These are phyloP conservation scores for Ornithoptera priamus DNA, from an alignment of 2,888 invertebrate species.

Conservation along the genomic window DNA sequence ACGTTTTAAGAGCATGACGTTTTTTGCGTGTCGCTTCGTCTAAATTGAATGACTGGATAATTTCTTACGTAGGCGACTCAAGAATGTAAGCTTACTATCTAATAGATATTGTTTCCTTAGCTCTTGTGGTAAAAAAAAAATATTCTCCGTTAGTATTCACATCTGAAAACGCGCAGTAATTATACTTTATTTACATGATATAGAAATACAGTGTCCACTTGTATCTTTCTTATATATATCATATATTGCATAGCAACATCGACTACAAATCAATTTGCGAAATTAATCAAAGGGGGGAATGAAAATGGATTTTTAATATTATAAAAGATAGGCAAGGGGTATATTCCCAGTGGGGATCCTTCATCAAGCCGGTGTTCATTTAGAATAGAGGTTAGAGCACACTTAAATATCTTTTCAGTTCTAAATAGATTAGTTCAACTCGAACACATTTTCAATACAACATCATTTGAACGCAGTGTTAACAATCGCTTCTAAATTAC, in stretches of 20 bases:
- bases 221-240: no score
- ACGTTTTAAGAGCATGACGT: conserved; percentile 16
- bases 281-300: conserved; percentile 8
- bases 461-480: not conserved
- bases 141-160: not conserved
- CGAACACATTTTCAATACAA: not conserved
- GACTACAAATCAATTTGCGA: not conserved
- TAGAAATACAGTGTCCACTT: no score
- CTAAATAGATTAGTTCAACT: no score
- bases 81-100: conserved; percentile 26
- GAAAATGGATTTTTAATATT: conserved; percentile 34
- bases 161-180: not conserved
- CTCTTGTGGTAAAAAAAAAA: conserved; percentile 8
- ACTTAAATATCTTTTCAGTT: not conserved
- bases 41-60: conserved; percentile 28
- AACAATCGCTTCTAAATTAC: not conserved
- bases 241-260: not conserved
- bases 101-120: conserved; percentile 14
- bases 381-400: conserved; percentile 5
- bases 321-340: conserved; percentile 35
- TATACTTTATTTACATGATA: no score
- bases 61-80: conserved; percentile 23
- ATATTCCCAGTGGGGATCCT: conserved; percentile 13
- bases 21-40: conserved; percentile 22
- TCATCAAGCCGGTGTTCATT: not conserved